A percentile compares a stretch with the other conserved stretches of the same genome.
These are phyloP conservation scores for Chromobotia macracanthus DNA, from an alignment of 2,797 vertebrate genomes.

Conservation along the genomic window DNA sequence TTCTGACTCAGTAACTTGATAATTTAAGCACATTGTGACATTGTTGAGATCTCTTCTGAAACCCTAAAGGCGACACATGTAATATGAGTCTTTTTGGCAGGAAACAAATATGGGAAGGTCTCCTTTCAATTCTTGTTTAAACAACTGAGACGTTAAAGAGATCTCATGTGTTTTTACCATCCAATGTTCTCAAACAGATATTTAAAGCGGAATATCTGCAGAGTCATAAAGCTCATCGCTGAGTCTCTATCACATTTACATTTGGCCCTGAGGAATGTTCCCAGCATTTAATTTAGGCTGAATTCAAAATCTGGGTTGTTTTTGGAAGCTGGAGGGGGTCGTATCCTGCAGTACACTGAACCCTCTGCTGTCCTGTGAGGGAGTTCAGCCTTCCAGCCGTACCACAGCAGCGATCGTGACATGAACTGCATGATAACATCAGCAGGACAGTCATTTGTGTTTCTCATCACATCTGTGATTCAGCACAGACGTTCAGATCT, in stretches of 20 bases:
- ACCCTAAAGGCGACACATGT: background rate
- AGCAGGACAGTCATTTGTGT: background rate
- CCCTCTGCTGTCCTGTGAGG: background rate
- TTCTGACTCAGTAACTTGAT: no score
- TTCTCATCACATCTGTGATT: background rate
- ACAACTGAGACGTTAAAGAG: no score
- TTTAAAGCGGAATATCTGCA: background rate
- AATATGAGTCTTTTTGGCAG: no score
- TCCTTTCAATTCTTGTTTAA: background rate
- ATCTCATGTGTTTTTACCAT: no score
- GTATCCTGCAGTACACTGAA: background rate
- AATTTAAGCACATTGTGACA: background rate
- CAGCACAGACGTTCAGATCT: no score
- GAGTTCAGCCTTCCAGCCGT: background rate
- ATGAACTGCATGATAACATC: background rate
- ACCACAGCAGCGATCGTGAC: no score
- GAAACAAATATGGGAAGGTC: background rate
- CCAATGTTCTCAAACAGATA: background rate
- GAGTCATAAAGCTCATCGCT: background rate
- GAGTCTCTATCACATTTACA: background rate
- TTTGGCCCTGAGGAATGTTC: conserved; percentile 7
- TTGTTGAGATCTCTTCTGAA: background rate
- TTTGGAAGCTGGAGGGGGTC: background rate
- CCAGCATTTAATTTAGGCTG: background rate
- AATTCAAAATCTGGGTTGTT: background rate